A percentile compares a stretch with the other conserved stretches of the same genome.
These are phyloP conservation scores for Candoia aspera DNA, from an alignment of 2,113 vertebrate species.

Conservation along the genomic window DNA sequence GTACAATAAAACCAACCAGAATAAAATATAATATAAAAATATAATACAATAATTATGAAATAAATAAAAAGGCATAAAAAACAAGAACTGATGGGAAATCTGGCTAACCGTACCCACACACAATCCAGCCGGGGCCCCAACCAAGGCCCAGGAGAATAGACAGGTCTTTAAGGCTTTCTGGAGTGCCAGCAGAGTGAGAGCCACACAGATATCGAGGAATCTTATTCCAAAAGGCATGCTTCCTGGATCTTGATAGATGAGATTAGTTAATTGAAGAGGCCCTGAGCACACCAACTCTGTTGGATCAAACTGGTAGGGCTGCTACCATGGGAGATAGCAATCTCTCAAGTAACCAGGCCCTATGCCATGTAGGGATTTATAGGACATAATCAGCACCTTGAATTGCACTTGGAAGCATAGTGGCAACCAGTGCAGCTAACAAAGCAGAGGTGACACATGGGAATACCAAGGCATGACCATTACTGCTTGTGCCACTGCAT, in stretches of 20 bases:
- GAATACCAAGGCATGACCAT: not conserved
- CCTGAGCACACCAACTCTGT: not conserved
- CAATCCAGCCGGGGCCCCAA: not conserved
- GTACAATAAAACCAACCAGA: not conserved
- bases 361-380: not conserved
- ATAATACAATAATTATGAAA: not conserved
- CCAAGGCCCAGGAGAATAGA: not conserved
- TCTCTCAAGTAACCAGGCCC: not conserved
- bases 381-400: not conserved
- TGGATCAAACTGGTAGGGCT: not conserved
- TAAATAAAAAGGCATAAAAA: not conserved
- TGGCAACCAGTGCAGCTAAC: not conserved
- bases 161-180: not conserved
- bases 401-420: not conserved
- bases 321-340: not conserved
- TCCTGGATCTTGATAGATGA: not conserved
- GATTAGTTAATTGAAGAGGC: not conserved
- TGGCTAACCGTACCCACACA: not conserved
- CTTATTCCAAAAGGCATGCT: not conserved
- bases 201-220: not conserved
- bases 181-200: not conserved
- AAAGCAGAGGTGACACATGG: not conserved
- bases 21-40: too few species aligned
- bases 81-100: not conserved
- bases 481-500: not conserved